Conservation (phyloP, 92 coral and sea anemone species). For the Epizoanthus stellaris region DNA sequence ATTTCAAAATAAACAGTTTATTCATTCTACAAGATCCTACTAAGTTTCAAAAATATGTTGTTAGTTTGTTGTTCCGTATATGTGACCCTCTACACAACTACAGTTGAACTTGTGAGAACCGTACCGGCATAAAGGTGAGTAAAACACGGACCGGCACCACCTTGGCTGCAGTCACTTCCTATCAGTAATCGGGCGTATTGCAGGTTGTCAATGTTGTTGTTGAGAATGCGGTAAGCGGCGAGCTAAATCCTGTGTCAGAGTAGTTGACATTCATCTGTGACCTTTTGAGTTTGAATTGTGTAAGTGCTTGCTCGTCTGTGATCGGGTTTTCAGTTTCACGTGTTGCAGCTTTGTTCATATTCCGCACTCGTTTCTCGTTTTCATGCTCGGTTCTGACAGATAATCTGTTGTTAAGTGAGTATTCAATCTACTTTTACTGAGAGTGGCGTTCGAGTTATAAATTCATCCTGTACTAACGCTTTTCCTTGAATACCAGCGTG, state of each 20-base stretch:
- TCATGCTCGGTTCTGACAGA: background rate
- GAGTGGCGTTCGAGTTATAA: no score
- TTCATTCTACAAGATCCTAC: background rate
- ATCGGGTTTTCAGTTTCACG: background rate
- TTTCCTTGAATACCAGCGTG: no score
- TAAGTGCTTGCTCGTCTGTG: background rate
- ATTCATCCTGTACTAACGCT: no score
- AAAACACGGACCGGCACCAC: no score
- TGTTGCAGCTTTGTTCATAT: background rate
- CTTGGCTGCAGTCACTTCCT: background rate
- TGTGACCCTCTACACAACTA: background rate
- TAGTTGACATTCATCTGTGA: conserved; percentile 27
- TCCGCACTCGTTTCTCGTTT: background rate
- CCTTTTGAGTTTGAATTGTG: conserved; percentile 30
- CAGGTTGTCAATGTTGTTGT: background rate
- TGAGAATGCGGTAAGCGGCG: background rate
- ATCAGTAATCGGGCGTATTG: background rate
- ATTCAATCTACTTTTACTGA: background rate
- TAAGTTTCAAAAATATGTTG: conserved; percentile 1
- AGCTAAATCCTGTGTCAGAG: background rate
- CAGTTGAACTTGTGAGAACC: no score
- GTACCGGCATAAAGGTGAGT: background rate
- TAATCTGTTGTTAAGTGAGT: background rate
- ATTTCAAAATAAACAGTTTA: conserved; percentile 4
- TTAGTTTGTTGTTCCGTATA: background rate